phyloP scores from a whole-genome alignment of 1,140 invertebrate species.

The Sarcophaga peregrina region DNA sequence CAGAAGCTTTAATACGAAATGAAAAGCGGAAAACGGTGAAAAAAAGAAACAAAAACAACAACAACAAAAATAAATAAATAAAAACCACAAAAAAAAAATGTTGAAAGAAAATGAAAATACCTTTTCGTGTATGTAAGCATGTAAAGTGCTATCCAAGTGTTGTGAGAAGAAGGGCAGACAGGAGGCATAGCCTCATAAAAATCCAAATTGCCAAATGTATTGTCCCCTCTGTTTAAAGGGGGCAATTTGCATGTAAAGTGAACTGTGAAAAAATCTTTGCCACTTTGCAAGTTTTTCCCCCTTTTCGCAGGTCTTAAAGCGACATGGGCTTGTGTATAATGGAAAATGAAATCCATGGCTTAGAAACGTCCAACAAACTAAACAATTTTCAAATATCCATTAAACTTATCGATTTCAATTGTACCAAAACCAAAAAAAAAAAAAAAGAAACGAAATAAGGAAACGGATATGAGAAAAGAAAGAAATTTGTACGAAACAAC shows the following conservation, averaged over 20 bases:
- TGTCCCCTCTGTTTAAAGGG: neutral
- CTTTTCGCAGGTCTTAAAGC: neutral
- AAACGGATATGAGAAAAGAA: neutral
- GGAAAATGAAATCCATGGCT: neutral
- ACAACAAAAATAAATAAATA: slow-evolving; percentile 34
- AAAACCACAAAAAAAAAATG: slow-evolving; percentile 44
- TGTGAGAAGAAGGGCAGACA: too few species aligned
- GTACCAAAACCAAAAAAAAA: too few species aligned
- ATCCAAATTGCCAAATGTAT: neutral
- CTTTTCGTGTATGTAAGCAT: too few species aligned
- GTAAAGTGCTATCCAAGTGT: too few species aligned
- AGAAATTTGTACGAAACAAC: neutral
- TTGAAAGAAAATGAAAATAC: too few species aligned
- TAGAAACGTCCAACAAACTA: neutral
- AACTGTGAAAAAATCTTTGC: slow-evolving; percentile 26
- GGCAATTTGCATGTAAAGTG: slow-evolving; percentile 65
- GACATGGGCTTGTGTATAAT: neutral
- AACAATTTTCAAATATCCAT: neutral
- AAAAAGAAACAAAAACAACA: too few species aligned
- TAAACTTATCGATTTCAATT: neutral
- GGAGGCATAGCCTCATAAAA: neutral
- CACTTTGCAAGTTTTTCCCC: too few species aligned
- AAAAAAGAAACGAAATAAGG: neutral
- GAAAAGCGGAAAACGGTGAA: too few species aligned
- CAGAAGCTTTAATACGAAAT: neutral